Conservation (phyloP, 2,113 vertebrate species). For the Nannospalax galili region DNA sequence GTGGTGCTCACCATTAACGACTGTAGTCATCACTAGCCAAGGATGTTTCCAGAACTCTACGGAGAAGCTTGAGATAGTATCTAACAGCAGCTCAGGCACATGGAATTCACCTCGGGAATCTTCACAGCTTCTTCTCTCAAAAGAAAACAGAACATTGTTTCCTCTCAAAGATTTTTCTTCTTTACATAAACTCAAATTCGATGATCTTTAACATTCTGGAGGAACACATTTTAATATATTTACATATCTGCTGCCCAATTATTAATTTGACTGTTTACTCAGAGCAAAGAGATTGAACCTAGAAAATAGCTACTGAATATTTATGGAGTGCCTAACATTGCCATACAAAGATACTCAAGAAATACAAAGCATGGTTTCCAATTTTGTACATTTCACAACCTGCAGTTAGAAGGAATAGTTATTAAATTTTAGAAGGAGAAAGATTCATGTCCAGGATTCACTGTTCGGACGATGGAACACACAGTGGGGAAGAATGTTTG, state of each 20-base stretch:
- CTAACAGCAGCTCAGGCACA: neutral
- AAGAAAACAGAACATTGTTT: neutral
- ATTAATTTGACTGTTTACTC: constrained; percentile 13
- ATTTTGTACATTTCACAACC: neutral
- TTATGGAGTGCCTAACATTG: neutral
- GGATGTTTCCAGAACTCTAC: neutral
- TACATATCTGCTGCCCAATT: neutral
- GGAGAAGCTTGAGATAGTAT: neutral
- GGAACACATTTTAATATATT: neutral
- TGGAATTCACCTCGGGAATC: neutral
- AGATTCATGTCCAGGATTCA: neutral
- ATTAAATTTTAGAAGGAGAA: constrained; percentile 25
- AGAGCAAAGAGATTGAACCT: constrained; percentile 5
- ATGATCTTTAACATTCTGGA: neutral
- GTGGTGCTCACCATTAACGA: neutral
- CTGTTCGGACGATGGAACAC: neutral
- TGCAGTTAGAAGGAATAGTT: neutral
- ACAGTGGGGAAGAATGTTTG: constrained; percentile 5
- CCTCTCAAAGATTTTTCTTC: neutral
- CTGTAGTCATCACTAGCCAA: neutral
- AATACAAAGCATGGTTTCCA: neutral
- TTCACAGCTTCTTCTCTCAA: neutral
- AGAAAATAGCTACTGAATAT: neutral
- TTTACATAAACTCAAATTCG: constrained; percentile 2
- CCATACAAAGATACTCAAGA: neutral